Evolutionary conservation across 2,888 invertebrate species (phyloP).

Genomic region (Drosophila mercatorum): DNA sequence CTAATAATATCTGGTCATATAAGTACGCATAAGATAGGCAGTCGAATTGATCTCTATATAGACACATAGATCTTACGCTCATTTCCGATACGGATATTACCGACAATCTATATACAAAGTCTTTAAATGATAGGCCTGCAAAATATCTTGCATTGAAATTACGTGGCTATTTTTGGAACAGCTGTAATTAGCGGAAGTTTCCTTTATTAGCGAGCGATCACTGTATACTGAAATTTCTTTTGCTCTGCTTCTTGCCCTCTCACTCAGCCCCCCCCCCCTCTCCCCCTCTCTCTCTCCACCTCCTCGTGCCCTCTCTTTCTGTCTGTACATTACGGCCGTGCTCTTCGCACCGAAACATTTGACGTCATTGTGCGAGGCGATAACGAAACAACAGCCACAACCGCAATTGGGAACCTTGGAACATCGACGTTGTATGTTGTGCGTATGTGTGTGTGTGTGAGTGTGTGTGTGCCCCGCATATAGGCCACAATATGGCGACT

Average conservation of each 20-base stretch:
- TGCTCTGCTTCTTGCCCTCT: conserved; percentile 1
- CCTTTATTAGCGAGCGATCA: conserved; percentile 15
- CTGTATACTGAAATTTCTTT: conserved; percentile 14
- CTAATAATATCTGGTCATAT: too few relatives aligned
- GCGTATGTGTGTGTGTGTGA: conserved; percentile 21
- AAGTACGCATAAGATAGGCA: too few relatives aligned
- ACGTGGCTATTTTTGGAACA: conserved; percentile 2
- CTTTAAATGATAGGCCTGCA: background rate
- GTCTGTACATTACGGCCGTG: conserved; percentile 9
- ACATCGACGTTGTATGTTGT: conserved; percentile 31
- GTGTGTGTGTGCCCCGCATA: conserved; percentile 29
- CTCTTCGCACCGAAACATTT: conserved; percentile 50
- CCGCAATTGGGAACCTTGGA: conserved; percentile 53
- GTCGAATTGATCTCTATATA: background rate
- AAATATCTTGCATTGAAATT: background rate
- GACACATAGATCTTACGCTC: background rate
- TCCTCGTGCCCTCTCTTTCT: background rate
- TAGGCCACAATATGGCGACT: conserved; percentile 51
- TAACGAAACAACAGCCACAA: conserved; percentile 56
- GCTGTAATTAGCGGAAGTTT: conserved; percentile 9
- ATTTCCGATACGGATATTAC: background rate
- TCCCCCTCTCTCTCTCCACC: background rate
- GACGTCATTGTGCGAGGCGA: conserved; percentile 71
- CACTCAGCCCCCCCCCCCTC: background rate
- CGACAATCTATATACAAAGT: background rate